Base-by-base conservation (phyloP, 2,888 invertebrate species). In the Opisthograptis luteolata region DNA sequence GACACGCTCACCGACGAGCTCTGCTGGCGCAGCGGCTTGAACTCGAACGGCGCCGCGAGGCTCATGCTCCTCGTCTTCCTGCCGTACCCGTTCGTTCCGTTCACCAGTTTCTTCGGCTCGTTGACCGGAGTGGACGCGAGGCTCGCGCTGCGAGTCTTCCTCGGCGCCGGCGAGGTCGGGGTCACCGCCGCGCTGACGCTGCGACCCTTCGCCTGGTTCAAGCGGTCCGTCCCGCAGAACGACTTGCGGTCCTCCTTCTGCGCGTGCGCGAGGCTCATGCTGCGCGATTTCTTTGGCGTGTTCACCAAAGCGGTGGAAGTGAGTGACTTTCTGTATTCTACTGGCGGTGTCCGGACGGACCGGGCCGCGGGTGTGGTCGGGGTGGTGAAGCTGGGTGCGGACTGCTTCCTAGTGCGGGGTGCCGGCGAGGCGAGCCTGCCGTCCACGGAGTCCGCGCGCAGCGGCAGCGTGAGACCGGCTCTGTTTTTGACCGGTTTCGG, bases 41-140 rank as follows among this genome's bases (percentile, higher is more conserved):
- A 68, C 30, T 76, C 84, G 0, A 57, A 56, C 1, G 81, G 65
- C 51, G 68, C 61, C 7, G 87, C 87, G 24, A 90, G 68, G 42
- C 87, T 87, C 87, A 88, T 84, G 66, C 90, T 90, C 5, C 90
- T 64, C 4, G 87, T 81, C 57, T 88, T 89, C 55, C 83, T 86
- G 5, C 76, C 68, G 49, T 61, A 72, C 3, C 74, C 78, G 36
- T 74, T 77, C 4, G 68, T 63, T 1, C 63, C 66, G 43, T 64
- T 68, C 22, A 80, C 69, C 0, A 69, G 46, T 41, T 77, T 82
- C 55, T 70, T 76, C 2, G 80, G 73, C 41, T 84, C 87, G 40
- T 71, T 68, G 25, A 81, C 62, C 1, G 86, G 84, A 1, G 87
- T 84, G 17, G 83, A 76, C 0, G 87, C 88, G 43, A 88, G 79